These are phyloP conservation scores for Icerya purchasi DNA, from an alignment of 2,888 invertebrate genomes.

Conservation along the genomic window DNA sequence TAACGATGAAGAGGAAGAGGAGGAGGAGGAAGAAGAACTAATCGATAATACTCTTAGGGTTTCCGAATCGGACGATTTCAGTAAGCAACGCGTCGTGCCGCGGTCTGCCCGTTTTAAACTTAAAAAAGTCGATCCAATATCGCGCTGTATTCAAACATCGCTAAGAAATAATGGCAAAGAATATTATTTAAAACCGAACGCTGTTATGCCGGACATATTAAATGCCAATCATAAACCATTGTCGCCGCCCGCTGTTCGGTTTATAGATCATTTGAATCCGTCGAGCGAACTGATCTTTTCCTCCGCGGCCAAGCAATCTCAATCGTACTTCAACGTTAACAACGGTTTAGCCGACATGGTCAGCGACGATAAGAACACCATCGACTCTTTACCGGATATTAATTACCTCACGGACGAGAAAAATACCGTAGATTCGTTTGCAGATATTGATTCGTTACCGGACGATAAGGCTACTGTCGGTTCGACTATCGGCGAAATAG, in stretches of 20 bases:
- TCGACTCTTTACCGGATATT: background rate
- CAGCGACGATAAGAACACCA: background rate
- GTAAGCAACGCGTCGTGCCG: background rate
- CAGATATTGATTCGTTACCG: background rate
- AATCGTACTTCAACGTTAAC: too few relatives aligned
- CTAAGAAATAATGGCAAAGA: background rate
- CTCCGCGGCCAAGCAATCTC: too few relatives aligned
- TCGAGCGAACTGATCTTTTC: background rate
- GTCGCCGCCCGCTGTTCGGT: conserved; percentile 5
- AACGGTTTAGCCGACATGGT: too few relatives aligned
- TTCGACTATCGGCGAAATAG: background rate
- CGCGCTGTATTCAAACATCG: too few relatives aligned
- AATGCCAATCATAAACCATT: background rate
- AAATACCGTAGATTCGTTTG: background rate
- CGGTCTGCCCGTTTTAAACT: too few relatives aligned
- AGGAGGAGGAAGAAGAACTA: conserved; percentile 6
- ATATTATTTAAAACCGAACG: background rate
- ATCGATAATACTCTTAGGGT: too few relatives aligned
- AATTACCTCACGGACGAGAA: background rate
- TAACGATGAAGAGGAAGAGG: conserved; percentile 16
- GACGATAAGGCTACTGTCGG: background rate
- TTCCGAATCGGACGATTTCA: background rate
- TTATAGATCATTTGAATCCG: background rate
- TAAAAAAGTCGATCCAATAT: too few relatives aligned
- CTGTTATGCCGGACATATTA: background rate